phyloP scores from a whole-genome alignment of 2,113 vertebrate species.

The Microtus richardsoni region DNA sequence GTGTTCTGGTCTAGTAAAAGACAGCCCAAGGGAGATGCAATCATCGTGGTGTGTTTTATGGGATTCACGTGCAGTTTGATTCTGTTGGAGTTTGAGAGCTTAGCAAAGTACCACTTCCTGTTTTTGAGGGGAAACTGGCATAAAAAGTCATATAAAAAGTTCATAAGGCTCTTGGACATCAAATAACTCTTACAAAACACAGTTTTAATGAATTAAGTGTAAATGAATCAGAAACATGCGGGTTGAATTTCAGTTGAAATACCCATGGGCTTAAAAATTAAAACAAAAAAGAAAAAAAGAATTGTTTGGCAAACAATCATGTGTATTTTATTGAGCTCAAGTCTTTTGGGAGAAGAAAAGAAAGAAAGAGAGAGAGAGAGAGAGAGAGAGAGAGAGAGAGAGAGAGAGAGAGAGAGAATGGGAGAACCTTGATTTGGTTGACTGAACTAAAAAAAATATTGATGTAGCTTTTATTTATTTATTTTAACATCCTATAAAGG shows the following conservation, averaged over 20 bases:
- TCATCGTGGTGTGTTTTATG: neutral
- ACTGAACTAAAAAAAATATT: constrained; percentile 51
- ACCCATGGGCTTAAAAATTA: constrained; percentile 73
- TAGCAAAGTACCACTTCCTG: constrained; percentile 75
- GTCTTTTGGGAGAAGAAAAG: neutral
- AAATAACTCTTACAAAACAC: constrained; percentile 79
- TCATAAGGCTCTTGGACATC: constrained; percentile 73
- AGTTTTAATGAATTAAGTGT: constrained; percentile 82
- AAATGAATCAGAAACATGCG: constrained; percentile 82
- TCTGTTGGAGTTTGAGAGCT: constrained; percentile 46
- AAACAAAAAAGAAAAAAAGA: neutral
- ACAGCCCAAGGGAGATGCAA: neutral
- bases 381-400: neutral
- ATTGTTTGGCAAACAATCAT: constrained; percentile 48
- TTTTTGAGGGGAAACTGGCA: constrained; percentile 72
- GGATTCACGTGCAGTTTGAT: constrained; percentile 36
- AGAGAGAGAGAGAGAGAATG: neutral
- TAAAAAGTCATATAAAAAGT: constrained; percentile 71
- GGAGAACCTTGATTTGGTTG: constrained; percentile 60
- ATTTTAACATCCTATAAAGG: constrained; percentile 55
- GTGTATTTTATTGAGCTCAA: constrained; percentile 63
- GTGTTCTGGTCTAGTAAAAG: neutral
- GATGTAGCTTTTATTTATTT: constrained; percentile 38
- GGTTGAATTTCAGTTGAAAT: constrained; percentile 77
- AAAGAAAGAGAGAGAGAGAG: neutral